Percentiles rank a stretch among this genome's conserved stretches.
These are phyloP conservation scores for Heterocephalus glaber DNA, from an alignment of 2,113 vertebrate species.

Conservation along the genomic window DNA sequence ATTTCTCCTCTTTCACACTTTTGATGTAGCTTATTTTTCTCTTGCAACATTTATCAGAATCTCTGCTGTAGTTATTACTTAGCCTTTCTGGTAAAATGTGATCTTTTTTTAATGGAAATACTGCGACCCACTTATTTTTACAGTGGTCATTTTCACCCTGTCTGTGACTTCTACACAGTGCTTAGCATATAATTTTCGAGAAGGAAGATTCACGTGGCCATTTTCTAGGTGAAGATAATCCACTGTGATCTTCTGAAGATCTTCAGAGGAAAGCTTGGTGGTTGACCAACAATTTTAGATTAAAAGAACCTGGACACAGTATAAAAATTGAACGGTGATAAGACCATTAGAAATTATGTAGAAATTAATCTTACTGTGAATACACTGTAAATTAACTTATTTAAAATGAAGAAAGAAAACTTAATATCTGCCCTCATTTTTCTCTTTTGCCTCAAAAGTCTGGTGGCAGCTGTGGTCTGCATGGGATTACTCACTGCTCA, in stretches of 20 bases:
- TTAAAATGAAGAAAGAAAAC: neutral
- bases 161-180: neutral
- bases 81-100: neutral
- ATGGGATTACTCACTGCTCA: too few relatives aligned
- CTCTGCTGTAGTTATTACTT: neutral
- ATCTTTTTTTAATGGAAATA: neutral
- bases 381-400: neutral
- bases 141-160: rapidly evolving
- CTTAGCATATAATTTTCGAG: neutral
- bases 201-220: neutral
- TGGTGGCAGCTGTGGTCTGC: neutral
- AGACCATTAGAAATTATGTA: neutral
- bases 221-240: neutral
- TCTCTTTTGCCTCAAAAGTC: neutral
- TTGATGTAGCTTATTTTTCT: neutral
- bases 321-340: neutral
- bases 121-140: neutral
- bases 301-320: neutral
- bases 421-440: neutral
- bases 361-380: neutral
- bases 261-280: neutral
- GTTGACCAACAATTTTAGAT: neutral
- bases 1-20: neutral
- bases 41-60: neutral
- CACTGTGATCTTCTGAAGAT: neutral